Conservation (phyloP, 1,140 invertebrate species). For the Saxidomus purpurata region DNA sequence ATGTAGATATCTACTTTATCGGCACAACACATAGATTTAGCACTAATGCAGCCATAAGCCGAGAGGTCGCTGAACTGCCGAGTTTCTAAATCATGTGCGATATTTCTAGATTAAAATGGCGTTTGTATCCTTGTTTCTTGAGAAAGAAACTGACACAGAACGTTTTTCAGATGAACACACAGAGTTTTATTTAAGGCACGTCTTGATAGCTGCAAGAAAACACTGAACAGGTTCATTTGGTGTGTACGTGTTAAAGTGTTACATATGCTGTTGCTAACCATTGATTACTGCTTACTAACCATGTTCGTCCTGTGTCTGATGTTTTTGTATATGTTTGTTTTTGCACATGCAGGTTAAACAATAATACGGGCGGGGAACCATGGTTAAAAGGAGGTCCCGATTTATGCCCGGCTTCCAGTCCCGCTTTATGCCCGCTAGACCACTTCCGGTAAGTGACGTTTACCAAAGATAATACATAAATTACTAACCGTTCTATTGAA, state of each 20-base stretch:
- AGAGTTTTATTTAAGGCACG: too few species aligned
- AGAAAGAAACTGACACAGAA: too few species aligned
- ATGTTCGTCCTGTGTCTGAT: not conserved
- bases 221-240: not conserved
- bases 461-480: not conserved
- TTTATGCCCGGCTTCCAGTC: conserved; percentile 58
- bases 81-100: too few species aligned
- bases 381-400: conserved; percentile 57
- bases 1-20: too few species aligned
- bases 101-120: too few species aligned
- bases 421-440: conserved; percentile 11
- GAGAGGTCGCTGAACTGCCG: too few species aligned
- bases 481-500: too few species aligned
- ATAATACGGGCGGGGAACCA: conserved; percentile 20
- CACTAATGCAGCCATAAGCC: too few species aligned
- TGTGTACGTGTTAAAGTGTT: not conserved
- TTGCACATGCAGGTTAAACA: conserved; percentile 23
- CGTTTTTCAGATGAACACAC: too few species aligned
- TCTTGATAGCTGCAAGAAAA: too few species aligned
- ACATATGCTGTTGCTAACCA: not conserved
- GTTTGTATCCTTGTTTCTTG: too few species aligned
- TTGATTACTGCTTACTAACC: not conserved
- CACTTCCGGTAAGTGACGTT: conserved; percentile 23
- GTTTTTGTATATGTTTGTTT: conserved; percentile 20
- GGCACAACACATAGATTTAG: too few species aligned